A percentile compares a stretch with the other conserved stretches of the same genome.
Conservation (phyloP, 2,888 invertebrate species). For the Diachrysia chrysitis region DNA sequence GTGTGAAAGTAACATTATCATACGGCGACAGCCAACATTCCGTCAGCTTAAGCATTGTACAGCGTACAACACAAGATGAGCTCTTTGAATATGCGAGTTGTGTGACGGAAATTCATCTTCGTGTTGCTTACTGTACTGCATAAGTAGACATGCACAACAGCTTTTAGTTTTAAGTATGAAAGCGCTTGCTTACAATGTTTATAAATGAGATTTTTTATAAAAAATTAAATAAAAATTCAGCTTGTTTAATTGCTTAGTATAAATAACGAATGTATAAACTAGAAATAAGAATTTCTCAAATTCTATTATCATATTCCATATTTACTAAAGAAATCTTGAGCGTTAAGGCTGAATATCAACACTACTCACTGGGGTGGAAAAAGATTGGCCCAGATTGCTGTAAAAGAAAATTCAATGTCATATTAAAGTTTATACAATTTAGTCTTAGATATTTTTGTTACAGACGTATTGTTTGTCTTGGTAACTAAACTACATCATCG, state of each 20-base stretch:
- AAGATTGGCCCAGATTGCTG: not conserved
- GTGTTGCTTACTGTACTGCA: conserved; percentile 28
- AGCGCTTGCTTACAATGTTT: conserved; percentile 3
- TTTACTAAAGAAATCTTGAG: not conserved
- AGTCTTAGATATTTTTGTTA: not conserved
- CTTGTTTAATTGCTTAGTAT: too few relatives aligned
- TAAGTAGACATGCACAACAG: conserved; percentile 16
- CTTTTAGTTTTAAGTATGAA: conserved; percentile 12
- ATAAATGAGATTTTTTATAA: too few relatives aligned
- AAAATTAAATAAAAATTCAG: too few relatives aligned
- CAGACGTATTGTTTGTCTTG: not conserved
- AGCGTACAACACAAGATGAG: conserved; percentile 39
- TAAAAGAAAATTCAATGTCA: not conserved
- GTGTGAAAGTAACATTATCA: conserved; percentile 46
- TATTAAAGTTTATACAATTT: not conserved
- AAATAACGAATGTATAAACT: not conserved
- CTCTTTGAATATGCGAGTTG: conserved; percentile 45
- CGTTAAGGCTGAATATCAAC: not conserved
- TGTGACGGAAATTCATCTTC: conserved; percentile 48
- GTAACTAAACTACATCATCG: too few relatives aligned
- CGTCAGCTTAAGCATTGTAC: conserved; percentile 43
- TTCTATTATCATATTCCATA: not conserved
- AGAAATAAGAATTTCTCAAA: not conserved
- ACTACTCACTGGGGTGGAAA: not conserved
- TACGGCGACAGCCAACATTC: conserved; percentile 39